Evolutionary conservation across 1,140 invertebrate genomes (phyloP).

Genomic region (Neotoxoptera formosana): DNA sequence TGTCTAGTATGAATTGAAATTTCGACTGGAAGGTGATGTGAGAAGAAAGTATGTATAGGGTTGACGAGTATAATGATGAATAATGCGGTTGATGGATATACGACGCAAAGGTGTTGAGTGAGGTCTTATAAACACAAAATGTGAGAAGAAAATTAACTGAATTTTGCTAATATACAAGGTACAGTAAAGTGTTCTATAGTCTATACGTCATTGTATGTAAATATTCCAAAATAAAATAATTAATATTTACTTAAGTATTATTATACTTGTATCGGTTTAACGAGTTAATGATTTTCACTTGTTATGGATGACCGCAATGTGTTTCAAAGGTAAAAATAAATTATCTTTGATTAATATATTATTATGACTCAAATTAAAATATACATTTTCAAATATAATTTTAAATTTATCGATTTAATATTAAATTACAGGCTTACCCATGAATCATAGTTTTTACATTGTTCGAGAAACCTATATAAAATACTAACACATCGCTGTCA

Average conservation of each 20-base stretch:
- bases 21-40: not conserved
- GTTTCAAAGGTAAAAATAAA: not conserved
- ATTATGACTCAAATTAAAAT: not conserved
- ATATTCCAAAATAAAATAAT: not conserved
- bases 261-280: not conserved
- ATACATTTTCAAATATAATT: not conserved
- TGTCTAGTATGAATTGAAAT: slow-evolving; percentile 41
- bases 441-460: not conserved
- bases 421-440: not conserved
- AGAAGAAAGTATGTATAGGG: not conserved
- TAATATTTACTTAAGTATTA: not conserved
- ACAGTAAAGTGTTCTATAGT: not conserved
- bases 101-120: slow-evolving; percentile 14
- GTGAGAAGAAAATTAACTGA: not conserved
- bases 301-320: not conserved
- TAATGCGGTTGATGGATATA: slow-evolving; percentile 45
- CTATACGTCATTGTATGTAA: not conserved
- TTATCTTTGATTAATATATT: not conserved
- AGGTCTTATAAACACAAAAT: slow-evolving; percentile 18
- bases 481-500: not conserved
- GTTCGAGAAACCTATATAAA: not conserved
- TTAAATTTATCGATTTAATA: not conserved
- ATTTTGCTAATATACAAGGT: not conserved
- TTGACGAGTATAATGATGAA: slow-evolving; percentile 54
- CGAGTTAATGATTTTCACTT: not conserved